phyloP scores from a whole-genome alignment of 2,888 invertebrate genomes.

The Diplolepis rosae region DNA sequence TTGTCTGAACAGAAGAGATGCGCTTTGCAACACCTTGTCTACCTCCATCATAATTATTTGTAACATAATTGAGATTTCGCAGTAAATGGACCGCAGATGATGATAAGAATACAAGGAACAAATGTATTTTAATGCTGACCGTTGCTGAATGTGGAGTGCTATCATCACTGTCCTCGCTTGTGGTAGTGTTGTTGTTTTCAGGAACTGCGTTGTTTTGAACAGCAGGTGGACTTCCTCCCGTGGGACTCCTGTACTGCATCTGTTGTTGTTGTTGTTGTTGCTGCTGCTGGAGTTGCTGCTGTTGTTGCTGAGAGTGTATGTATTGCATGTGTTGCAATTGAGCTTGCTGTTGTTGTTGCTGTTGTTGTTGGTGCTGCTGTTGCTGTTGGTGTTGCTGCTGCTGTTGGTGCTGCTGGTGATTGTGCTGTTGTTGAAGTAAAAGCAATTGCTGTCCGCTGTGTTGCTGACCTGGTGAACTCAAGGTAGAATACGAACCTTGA shows the following conservation, averaged over 20 bases:
- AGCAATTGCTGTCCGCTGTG: constrained; percentile 77
- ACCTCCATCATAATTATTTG: too few species aligned
- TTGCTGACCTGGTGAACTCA: constrained; percentile 78
- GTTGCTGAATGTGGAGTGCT: constrained; percentile 82
- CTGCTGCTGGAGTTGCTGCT: constrained; percentile 61
- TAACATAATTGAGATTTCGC: too few species aligned
- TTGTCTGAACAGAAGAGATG: too few species aligned
- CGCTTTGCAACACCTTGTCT: too few species aligned
- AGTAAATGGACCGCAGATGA: too few species aligned
- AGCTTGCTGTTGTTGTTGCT: constrained; percentile 62
- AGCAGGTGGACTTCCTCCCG: constrained; percentile 78
- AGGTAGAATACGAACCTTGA: constrained; percentile 76
- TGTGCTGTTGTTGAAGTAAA: constrained; percentile 75
- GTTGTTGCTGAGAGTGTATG: constrained; percentile 67
- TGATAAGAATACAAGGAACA: too few species aligned
- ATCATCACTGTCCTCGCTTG: constrained; percentile 92
- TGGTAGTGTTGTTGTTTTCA: constrained; percentile 79
- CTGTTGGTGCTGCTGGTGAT: constrained; percentile 64
- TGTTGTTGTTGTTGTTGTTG: constrained; percentile 72
- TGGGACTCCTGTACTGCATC: constrained; percentile 76
- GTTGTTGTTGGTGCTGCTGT: constrained; percentile 60
- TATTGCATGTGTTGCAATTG: constrained; percentile 66
- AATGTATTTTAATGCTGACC: constrained; percentile 75
- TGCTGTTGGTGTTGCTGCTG: constrained; percentile 59
- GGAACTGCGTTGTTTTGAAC: constrained; percentile 72